Conservation (phyloP, 2,888 invertebrate species). For the Xylota sylvarum region DNA sequence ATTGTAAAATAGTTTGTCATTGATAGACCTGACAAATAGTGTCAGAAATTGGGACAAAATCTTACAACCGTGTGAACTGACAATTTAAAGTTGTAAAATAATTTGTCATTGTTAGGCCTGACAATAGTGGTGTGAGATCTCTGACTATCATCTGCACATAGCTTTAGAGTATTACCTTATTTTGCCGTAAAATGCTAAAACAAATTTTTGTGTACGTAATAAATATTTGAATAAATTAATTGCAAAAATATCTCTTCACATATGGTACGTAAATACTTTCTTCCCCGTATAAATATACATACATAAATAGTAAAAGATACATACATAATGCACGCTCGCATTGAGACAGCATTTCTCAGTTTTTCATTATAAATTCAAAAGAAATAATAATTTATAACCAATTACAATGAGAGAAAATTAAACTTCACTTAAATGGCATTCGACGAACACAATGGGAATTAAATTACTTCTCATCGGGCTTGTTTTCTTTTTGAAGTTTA, state of each 20-base stretch:
- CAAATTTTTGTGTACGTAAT: too few species aligned
- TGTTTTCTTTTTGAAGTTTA: neutral
- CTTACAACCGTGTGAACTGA: too few species aligned
- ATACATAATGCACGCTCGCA: neutral
- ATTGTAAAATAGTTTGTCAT: too few species aligned
- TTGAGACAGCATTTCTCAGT: neutral
- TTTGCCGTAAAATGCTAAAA: too few species aligned
- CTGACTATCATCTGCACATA: too few species aligned
- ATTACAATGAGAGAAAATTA: neutral
- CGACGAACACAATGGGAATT: neutral
- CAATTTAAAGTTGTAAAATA: too few species aligned
- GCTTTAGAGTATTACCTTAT: too few species aligned
- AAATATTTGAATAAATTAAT: neutral
- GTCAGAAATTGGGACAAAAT: too few species aligned
- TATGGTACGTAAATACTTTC: neutral
- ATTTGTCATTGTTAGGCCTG: too few species aligned
- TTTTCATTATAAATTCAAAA: neutral
- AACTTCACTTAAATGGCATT: neutral
- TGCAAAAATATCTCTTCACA: neutral
- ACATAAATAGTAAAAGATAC: neutral
- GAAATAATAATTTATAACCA: neutral
- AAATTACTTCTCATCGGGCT: neutral
- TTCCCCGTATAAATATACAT: neutral
- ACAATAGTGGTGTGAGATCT: too few species aligned
- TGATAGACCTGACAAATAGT: too few species aligned